These are phyloP conservation scores for Coranthus polyacanthus DNA, from an alignment of 2,797 vertebrate genomes.

Conservation along the genomic window DNA sequence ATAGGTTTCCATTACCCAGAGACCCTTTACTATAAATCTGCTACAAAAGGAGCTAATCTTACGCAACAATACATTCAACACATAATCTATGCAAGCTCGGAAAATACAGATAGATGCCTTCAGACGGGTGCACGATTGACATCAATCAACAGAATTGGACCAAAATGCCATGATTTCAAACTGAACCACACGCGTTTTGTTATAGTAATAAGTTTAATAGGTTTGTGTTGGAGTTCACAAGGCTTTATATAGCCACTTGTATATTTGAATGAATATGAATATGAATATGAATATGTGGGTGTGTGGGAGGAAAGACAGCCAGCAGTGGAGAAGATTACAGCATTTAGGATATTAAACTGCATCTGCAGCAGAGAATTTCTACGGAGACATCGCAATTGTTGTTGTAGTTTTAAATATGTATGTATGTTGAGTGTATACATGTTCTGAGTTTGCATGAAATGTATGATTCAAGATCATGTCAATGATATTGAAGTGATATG, in stretches of 20 bases:
- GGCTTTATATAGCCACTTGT: slow-evolving; percentile 6
- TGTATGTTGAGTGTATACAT: neutral
- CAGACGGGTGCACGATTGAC: no score
- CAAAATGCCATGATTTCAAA: neutral
- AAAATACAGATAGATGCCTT: no score
- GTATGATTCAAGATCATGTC: no score
- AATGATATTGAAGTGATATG: no score
- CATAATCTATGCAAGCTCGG: no score
- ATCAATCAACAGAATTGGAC: neutral
- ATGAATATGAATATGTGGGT: slow-evolving; percentile 28
- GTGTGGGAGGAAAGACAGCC: slow-evolving; percentile 20
- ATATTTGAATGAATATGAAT: slow-evolving; percentile 27
- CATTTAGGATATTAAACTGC: slow-evolving; percentile 69
- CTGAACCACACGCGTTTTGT: slow-evolving; percentile 24
- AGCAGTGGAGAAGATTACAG: slow-evolving; percentile 73
- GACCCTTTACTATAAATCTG: no score
- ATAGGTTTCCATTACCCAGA: no score
- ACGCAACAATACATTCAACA: no score
- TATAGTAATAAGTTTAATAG: slow-evolving; percentile 38
- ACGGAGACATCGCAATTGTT: slow-evolving; percentile 9
- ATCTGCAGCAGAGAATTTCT: slow-evolving; percentile 33
- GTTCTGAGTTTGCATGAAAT: neutral
- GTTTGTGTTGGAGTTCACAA: slow-evolving; percentile 23
- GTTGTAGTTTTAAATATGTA: neutral
- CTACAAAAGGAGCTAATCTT: no score